Conservation (phyloP, 2,888 invertebrate species). For the Acanthopleura granulata region DNA sequence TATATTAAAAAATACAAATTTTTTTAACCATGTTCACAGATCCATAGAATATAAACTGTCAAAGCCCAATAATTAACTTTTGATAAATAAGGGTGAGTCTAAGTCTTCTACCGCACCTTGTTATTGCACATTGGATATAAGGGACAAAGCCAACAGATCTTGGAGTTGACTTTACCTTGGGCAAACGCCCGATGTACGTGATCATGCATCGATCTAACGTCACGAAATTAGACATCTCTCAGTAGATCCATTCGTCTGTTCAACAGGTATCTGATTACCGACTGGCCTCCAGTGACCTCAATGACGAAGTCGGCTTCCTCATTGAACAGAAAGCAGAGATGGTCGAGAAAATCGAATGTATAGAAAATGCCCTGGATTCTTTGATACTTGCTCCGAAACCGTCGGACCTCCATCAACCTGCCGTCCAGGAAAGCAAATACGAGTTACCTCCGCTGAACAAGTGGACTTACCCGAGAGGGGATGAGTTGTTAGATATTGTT, state of each 20-base stretch:
- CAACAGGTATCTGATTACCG: conserved; percentile 17
- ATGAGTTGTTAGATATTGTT: not conserved
- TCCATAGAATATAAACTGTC: no score
- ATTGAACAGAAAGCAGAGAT: conserved; percentile 18
- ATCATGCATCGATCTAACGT: no score
- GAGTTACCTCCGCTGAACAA: conserved; percentile 12
- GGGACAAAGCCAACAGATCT: no score
- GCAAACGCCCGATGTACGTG: no score
- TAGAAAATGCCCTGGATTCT: conserved; percentile 13
- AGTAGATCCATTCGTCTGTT: not conserved
- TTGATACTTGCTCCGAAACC: conserved; percentile 12
- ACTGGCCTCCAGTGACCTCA: conserved; percentile 15
- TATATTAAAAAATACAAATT: no score
- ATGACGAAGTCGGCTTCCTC: conserved; percentile 17
- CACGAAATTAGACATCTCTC: no score
- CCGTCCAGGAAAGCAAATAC: conserved; percentile 3
- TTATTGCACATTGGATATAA: no score
- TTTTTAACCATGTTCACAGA: no score
- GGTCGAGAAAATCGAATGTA: conserved; percentile 18
- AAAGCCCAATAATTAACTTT: no score
- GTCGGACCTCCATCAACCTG: conserved; percentile 1
- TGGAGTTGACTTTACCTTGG: no score
- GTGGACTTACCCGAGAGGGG: not conserved
- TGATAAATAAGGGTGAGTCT: no score
- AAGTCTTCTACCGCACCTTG: no score